These are phyloP conservation scores for Conops quadrifasciatus DNA, from an alignment of 2,888 invertebrate species.

Conservation along the genomic window DNA sequence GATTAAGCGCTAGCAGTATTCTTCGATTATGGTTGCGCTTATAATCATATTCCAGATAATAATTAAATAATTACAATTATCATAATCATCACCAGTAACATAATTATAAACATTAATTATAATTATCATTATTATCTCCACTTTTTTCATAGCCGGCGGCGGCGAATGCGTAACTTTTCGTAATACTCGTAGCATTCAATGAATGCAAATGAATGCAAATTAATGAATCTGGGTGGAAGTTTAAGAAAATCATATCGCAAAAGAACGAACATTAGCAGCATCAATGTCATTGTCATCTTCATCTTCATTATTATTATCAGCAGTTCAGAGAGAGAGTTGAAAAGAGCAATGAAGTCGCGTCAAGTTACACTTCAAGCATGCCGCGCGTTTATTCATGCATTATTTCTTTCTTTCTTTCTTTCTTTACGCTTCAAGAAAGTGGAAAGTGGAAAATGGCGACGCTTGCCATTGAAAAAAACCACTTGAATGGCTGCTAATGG, in stretches of 20 bases:
- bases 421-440: not conserved
- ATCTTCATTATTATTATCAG: conserved; percentile 5
- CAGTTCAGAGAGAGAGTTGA: conserved; percentile 6
- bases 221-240: too few species aligned
- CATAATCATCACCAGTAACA: conserved; percentile 42
- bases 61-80: conserved; percentile 49
- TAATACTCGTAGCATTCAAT: not conserved
- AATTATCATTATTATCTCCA: conserved; percentile 37
- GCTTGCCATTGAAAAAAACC: not conserved
- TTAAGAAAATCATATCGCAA: conserved; percentile 19
- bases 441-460: conserved; percentile 1
- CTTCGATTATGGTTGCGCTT: too few species aligned
- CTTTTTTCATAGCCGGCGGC: too few species aligned
- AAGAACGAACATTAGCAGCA: conserved; percentile 29
- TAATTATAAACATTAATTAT: conserved; percentile 15
- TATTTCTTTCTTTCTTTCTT: too few species aligned
- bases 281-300: conserved; percentile 3
- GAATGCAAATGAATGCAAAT: too few species aligned
- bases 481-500: too few species aligned
- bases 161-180: too few species aligned
- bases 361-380: conserved; percentile 6
- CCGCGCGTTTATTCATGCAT: not conserved
- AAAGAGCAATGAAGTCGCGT: conserved; percentile 31
- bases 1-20: too few species aligned
- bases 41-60: too few species aligned